Percentiles rank a stretch among this genome's conserved stretches.
These are phyloP conservation scores for Cichladusa arquata DNA, from an alignment of 2,113 vertebrate species.

Conservation along the genomic window DNA sequence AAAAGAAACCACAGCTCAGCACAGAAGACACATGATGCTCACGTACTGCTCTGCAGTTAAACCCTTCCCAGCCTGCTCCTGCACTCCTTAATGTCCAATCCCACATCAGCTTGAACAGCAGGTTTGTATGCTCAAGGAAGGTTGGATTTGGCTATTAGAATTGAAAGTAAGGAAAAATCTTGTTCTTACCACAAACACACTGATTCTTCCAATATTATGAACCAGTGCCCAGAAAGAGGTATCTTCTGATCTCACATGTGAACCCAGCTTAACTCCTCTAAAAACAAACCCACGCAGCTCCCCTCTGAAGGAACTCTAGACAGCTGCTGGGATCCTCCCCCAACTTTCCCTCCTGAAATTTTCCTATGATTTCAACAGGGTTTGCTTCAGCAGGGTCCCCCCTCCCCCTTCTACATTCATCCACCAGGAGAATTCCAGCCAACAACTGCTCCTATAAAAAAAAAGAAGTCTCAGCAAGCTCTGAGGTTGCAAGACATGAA, in stretches of 20 bases:
- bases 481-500: background rate
- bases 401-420: background rate
- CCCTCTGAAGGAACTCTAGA: background rate
- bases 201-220: background rate
- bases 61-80: background rate
- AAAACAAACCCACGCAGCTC: background rate
- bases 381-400: background rate
- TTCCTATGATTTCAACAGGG: background rate
- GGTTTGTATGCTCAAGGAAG: background rate
- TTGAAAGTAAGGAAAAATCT: background rate
- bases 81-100: background rate
- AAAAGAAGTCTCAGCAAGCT: background rate
- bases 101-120: background rate
- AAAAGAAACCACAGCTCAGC: background rate
- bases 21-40: background rate
- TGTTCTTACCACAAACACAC: background rate
- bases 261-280: background rate
- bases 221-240: background rate
- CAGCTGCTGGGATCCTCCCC: background rate
- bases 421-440: constrained; percentile 4
- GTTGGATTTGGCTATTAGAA: background rate
- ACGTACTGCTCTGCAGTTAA: background rate
- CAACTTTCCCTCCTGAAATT: background rate
- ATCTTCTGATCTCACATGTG: background rate
- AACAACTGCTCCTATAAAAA: constrained; percentile 23